Base-by-base conservation (phyloP, 2,888 invertebrate genomes). In the Ormia ochracea region DNA sequence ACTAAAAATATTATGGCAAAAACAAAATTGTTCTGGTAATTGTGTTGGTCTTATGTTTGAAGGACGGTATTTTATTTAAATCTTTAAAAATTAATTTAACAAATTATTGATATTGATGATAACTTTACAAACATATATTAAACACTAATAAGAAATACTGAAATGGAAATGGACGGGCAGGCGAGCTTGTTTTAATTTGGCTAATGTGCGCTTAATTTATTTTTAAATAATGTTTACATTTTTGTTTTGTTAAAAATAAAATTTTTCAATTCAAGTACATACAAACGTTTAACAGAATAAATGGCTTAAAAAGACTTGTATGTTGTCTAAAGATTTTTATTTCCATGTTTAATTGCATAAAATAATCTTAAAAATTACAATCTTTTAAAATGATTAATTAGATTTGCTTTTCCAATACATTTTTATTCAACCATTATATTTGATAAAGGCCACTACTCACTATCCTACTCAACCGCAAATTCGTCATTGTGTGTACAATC, bases 1-100 rank as follows among this genome's bases (percentile, higher is more conserved):
- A 12, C 23, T 2, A 9, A 17, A 3, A 43, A 43, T 43, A 5
- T 23, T 21, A 12, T 21, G 21, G 21, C 21, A 36, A 38, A 38
- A 43, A 28, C 28, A 59, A 59, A 59, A 59, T 14, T 38, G 19
- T 6, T 36, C 4, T 59, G 6, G 17, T 28, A 17, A 28, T 59
- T 65, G 6, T 33, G 45, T 58, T 45, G 45, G 56, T 69, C 48
- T 69, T 69, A 58, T 36, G 48, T 38, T 69, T 69, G 69, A 58
- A 69, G 69, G 69, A 69, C 69, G 69, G 69, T 69, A 69, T 58
- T 69, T 69, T 69, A 58, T 69, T 69, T 58, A 58, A 36, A 69
- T 33, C 12, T 45, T 69, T 36, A 36, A 41, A 36, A 58, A 48
- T 48, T 58, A 58, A 69, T 48, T 69, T 69, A 69, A 69, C 58